A percentile compares a stretch with the other conserved stretches of the same genome.
These are phyloP conservation scores for Microplitis mediator DNA, from an alignment of 1,140 invertebrate species.

Conservation along the genomic window DNA sequence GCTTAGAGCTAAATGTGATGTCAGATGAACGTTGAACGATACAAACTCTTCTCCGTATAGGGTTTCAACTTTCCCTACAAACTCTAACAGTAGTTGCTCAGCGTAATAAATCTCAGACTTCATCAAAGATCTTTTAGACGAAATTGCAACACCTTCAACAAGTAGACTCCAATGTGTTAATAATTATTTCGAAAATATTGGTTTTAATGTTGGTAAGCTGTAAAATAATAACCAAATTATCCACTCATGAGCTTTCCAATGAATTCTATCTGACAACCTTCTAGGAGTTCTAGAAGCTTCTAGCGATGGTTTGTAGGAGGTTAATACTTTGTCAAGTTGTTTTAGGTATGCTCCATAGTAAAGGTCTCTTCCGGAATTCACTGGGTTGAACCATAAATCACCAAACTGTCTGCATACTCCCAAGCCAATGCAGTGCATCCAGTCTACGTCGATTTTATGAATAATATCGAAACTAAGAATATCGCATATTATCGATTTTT, in stretches of 20 bases:
- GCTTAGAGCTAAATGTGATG: conserved; percentile 22
- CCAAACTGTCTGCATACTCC: conserved; percentile 27
- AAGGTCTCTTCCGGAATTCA: conserved; percentile 16
- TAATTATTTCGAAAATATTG: conserved; percentile 8
- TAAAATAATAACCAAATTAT: conserved; percentile 30
- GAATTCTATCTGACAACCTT: conserved; percentile 18
- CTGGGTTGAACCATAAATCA: conserved; percentile 31
- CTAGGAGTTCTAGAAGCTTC: conserved; percentile 29
- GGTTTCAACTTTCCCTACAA: conserved; percentile 21
- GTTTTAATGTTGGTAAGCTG: conserved; percentile 20
- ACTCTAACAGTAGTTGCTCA: conserved; percentile 16
- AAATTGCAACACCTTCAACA: conserved; percentile 20
- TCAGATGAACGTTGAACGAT: conserved; percentile 33
- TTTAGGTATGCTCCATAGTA: conserved; percentile 21
- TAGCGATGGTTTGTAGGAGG: conserved; percentile 16
- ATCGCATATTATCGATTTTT: conserved; percentile 19
- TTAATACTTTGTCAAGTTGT: conserved; percentile 13
- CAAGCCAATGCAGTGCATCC: conserved; percentile 35
- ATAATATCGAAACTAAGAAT: conserved; percentile 30
- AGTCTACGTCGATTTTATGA: conserved; percentile 25
- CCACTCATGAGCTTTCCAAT: conserved; percentile 42
- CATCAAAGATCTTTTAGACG: conserved; percentile 16
- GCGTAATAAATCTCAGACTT: conserved; percentile 21
- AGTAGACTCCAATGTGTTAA: conserved; percentile 29
- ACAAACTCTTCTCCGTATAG: conserved; percentile 26